Base-by-base conservation (phyloP, 2,888 invertebrate species). In the Ophion ellenae region DNA sequence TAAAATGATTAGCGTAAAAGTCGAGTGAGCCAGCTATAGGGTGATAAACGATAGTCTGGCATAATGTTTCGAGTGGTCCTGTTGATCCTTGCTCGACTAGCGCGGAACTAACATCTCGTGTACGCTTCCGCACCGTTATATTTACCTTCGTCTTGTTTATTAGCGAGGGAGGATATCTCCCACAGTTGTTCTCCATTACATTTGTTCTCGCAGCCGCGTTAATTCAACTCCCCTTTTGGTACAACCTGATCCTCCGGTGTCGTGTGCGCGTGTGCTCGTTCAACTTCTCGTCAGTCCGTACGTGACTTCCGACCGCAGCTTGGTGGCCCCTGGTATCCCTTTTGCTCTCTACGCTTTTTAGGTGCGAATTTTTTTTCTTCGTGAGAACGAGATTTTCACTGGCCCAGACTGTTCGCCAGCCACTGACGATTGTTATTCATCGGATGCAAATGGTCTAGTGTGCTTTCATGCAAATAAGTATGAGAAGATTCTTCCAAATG, bases 231-330 rank as follows among this genome's bases (percentile, higher is more conserved):
- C 36, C 24, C 64, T 74, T 59, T 9, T 64, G 45, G 53, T 14
- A 73, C 36, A 67, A 74, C 67, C 75, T 10, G 47, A 63, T 74
- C 83, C 64, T 10, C 59, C 11, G 73, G 36, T 70, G 28, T 28
- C 70, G n/a, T 59, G 28, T 20, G 20, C 40, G 40, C 36, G 36
- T 32, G 57, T 61, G 61, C 85, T 83, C 80, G 59, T 59, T 79
- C 47, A 66, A 80, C 70, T 85, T 66, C 66, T 76, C 61, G 66
- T 69, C 70, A 24, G 69, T 47, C 36, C 78, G 73, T 78, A 86
- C 86, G 86, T 83, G 83, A 81, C 78, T 86, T 83, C 73, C n/a
- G 20, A 32, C 9, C 28, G 45, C 57, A 75, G 78, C 70, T 45
- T 70, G 32, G 20, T 76, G 32, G 32, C 57, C n/a, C 61, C 57